These are phyloP conservation scores for Pogonomyrmex barbatus DNA, from an alignment of 1,140 invertebrate species.

Conservation along the genomic window DNA sequence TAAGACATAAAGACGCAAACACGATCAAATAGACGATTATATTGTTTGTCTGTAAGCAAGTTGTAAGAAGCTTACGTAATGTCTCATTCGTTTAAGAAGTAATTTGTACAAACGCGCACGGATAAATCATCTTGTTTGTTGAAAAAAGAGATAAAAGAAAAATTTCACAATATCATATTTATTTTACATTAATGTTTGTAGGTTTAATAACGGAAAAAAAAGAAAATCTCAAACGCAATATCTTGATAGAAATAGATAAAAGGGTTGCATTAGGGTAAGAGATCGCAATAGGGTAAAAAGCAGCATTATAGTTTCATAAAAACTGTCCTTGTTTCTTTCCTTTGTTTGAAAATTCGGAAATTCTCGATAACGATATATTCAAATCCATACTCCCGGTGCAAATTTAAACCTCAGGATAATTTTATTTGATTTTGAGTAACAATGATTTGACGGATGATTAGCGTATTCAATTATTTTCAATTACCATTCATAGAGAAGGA, in stretches of 20 bases:
- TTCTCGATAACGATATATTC: not conserved
- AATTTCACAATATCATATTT: not conserved
- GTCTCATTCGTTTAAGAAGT: not conserved
- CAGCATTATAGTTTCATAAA: not conserved
- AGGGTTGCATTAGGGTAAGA: too few relatives aligned
- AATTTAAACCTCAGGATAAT: not conserved
- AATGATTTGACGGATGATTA: not conserved
- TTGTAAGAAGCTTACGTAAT: constrained; percentile 39
- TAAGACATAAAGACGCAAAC: constrained; percentile 13
- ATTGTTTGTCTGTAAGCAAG: not conserved
- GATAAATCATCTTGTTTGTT: not conserved
- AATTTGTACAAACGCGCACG: constrained; percentile 7
- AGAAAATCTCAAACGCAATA: not conserved
- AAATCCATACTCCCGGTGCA: not conserved
- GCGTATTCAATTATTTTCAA: not conserved
- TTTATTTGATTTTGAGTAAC: not conserved
- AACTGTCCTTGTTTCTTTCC: not conserved
- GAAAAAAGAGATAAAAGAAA: not conserved
- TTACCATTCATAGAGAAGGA: not conserved
- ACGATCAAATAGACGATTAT: constrained; percentile 11
- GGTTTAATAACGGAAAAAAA: not conserved
- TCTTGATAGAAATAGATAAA: not conserved
- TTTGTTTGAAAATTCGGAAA: not conserved
- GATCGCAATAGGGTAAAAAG: not conserved
- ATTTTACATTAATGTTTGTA: not conserved